A percentile compares a stretch with the other conserved stretches of the same genome.
These are phyloP conservation scores for Embiotoca jacksoni DNA, from an alignment of 2,113 vertebrate species.

Conservation along the genomic window DNA sequence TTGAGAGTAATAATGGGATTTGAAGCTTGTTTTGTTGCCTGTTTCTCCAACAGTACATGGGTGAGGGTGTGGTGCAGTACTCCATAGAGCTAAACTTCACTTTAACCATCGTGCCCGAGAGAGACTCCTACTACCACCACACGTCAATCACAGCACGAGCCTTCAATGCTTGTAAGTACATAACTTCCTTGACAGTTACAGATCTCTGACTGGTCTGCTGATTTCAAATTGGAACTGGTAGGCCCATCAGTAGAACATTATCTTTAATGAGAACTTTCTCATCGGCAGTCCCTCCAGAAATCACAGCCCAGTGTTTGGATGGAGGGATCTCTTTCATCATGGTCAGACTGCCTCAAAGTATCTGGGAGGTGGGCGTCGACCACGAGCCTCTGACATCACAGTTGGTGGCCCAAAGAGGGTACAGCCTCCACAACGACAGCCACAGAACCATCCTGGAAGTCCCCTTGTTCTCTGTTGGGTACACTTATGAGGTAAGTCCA, in stretches of 20 bases:
- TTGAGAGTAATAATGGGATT: background rate
- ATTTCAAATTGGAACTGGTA: too few species aligned
- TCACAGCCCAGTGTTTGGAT: constrained; percentile 60
- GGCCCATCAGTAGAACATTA: background rate
- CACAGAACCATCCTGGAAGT: constrained; percentile 55
- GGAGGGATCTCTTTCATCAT: constrained; percentile 65
- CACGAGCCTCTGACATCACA: constrained; percentile 61
- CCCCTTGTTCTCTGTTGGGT: constrained; percentile 65
- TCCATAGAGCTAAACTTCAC: constrained; percentile 66
- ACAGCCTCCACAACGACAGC: constrained; percentile 47
- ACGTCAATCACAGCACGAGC: constrained; percentile 32
- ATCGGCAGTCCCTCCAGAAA: constrained; percentile 66
- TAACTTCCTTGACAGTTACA: too few species aligned
- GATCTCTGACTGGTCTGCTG: too few species aligned
- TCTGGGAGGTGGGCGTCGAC: constrained; percentile 69
- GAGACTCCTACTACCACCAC: constrained; percentile 59
- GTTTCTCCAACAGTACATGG: constrained; percentile 62
- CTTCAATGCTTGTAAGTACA: constrained; percentile 60
- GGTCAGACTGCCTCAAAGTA: background rate
- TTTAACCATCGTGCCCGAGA: constrained; percentile 50
- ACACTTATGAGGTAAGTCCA: constrained; percentile 63
- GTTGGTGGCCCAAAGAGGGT: constrained; percentile 61
- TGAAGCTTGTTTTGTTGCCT: background rate
- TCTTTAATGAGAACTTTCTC: background rate
- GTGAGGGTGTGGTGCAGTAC: constrained; percentile 62